A percentile compares a stretch with the other conserved stretches of the same genome.
Evolutionary conservation across 2,113 vertebrate species (phyloP).

Genomic region (Microcebus murinus): DNA sequence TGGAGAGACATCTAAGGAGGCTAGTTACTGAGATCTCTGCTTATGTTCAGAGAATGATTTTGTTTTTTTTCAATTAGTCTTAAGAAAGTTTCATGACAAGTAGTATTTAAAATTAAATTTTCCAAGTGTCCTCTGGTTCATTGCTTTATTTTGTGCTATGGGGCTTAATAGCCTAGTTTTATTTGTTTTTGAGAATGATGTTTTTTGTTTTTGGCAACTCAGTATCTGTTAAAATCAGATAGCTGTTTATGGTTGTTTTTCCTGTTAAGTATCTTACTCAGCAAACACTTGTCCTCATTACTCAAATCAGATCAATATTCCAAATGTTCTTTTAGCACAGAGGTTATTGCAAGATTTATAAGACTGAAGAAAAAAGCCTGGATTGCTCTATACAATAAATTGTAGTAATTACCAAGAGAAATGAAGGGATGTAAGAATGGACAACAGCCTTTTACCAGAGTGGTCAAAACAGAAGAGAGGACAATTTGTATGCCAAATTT

Average conservation of each 20-base stretch:
- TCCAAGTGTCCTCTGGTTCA: background rate
- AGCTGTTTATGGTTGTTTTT: conserved; percentile 16
- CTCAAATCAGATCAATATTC: conserved; percentile 54
- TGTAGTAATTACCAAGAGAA: background rate
- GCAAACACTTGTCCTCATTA: conserved; percentile 31
- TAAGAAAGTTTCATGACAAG: conserved; percentile 11
- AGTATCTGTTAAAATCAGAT: conserved; percentile 20
- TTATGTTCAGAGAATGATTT: background rate
- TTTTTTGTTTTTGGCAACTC: conserved; percentile 14
- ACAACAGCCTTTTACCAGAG: background rate
- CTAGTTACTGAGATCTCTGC: background rate
- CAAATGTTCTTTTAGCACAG: conserved; percentile 44
- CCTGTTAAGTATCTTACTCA: conserved; percentile 43
- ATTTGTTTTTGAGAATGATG: background rate
- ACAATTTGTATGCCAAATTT: background rate
- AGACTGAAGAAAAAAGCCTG: background rate
- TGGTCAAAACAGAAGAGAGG: background rate
- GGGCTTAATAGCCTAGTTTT: background rate
- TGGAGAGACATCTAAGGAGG: background rate
- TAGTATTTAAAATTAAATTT: conserved; percentile 29
- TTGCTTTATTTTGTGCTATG: conserved; percentile 11
- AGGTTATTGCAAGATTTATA: conserved; percentile 50
- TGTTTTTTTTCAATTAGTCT: background rate
- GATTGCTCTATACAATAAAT: background rate
- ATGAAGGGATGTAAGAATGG: background rate